A percentile compares a stretch with the other conserved stretches of the same genome.
phyloP scores from a whole-genome alignment of 2,888 invertebrate genomes.

The Ptycholaimellus sp. region DNA sequence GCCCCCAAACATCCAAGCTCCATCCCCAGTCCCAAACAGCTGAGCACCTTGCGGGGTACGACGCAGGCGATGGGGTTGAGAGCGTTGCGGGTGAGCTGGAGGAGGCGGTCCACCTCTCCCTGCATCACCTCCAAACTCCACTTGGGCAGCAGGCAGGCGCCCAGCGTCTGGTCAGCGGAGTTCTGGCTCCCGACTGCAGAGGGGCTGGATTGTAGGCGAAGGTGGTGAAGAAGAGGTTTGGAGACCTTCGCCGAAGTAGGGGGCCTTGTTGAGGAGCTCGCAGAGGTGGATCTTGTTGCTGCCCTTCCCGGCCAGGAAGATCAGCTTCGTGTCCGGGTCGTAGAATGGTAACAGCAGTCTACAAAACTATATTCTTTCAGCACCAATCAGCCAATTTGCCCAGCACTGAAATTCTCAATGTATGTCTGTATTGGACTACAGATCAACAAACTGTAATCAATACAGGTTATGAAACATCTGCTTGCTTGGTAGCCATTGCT shows the following conservation, averaged over 20 bases:
- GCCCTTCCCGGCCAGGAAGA: slow-evolving; percentile 65
- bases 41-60: slow-evolving; percentile 57
- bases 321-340: slow-evolving; percentile 77
- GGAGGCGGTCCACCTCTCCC: slow-evolving; percentile 70
- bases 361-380: too few relatives aligned
- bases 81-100: slow-evolving; percentile 58
- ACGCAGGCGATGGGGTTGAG: slow-evolving; percentile 82
- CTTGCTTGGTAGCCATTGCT: too few relatives aligned
- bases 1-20: slow-evolving; percentile 2
- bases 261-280: slow-evolving; percentile 61
- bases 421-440: too few relatives aligned
- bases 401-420: too few relatives aligned
- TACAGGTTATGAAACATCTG: too few relatives aligned
- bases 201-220: neutral
- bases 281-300: slow-evolving; percentile 69
- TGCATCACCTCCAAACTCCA: slow-evolving; percentile 69
- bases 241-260: slow-evolving; percentile 10
- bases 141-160: slow-evolving; percentile 72
- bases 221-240: too few relatives aligned
- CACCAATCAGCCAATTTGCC: too few relatives aligned
- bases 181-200: slow-evolving; percentile 45
- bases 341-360: slow-evolving; percentile 67
- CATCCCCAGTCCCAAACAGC: too few relatives aligned
- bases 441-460: too few relatives aligned
- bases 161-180: slow-evolving; percentile 68